Conservation (phyloP, 2,888 invertebrate genomes). For the Leptinotarsa juncta region DNA sequence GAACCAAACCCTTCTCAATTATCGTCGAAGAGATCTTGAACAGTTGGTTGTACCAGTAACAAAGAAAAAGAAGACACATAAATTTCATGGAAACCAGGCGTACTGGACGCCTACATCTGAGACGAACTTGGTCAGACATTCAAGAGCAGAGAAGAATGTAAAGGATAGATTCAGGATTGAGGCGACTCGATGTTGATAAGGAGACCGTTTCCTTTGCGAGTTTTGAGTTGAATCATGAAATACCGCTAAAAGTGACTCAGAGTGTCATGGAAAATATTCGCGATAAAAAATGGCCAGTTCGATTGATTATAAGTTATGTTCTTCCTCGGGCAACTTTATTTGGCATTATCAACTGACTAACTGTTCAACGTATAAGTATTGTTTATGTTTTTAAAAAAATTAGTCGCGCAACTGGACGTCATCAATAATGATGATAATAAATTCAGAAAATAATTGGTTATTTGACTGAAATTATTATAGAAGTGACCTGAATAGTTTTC, state of each 20-base stretch:
- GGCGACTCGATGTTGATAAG: not conserved
- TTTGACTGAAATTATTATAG: too few relatives aligned
- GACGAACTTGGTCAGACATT: constrained; percentile 18
- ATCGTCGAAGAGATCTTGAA: constrained; percentile 21
- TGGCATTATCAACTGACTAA: too few relatives aligned
- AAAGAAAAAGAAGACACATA: constrained; percentile 21
- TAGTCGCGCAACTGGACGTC: too few relatives aligned
- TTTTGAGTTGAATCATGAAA: constrained; percentile 11
- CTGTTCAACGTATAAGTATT: too few relatives aligned
- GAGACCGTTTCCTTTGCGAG: not conserved
- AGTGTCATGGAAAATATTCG: not conserved
- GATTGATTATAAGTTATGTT: too few relatives aligned
- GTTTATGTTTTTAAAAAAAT: too few relatives aligned
- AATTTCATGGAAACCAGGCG: constrained; percentile 19
- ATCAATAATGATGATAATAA: too few relatives aligned
- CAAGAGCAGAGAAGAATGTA: not conserved
- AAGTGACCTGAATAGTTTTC: too few relatives aligned
- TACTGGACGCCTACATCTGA: constrained; percentile 22
- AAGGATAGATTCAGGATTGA: not conserved
- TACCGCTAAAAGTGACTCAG: constrained; percentile 1
- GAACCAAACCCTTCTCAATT: constrained; percentile 15
- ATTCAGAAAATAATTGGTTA: too few relatives aligned
- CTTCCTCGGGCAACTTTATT: too few relatives aligned
- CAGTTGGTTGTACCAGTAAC: constrained; percentile 13
- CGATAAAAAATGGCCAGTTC: not conserved